A percentile compares a stretch with the other conserved stretches of the same genome.
phyloP scores from a whole-genome alignment of 1,140 invertebrate species.

The Trachymyrmex septentrionalis region DNA sequence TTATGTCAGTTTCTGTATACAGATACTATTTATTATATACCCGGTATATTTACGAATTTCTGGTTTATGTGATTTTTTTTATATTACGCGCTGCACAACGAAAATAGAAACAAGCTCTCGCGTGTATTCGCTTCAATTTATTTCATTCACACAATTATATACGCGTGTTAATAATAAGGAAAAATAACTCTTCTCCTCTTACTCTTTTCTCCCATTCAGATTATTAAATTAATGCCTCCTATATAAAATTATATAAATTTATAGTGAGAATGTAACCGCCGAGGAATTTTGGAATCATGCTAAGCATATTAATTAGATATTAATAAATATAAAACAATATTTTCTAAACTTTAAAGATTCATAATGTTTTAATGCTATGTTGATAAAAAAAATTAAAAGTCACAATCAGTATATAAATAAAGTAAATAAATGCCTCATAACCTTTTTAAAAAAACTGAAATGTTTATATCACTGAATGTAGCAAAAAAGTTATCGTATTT shows the following conservation, averaged over 20 bases:
- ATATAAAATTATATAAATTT: conserved; percentile 4
- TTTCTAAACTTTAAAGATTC: background rate
- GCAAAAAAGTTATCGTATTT: background rate
- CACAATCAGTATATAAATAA: background rate
- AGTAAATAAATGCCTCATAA: background rate
- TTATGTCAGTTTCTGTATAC: background rate
- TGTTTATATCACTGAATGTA: background rate
- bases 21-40: background rate
- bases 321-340: background rate
- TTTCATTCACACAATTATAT: background rate
- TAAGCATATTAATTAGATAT: background rate
- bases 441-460: background rate
- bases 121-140: background rate
- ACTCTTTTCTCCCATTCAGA: no score
- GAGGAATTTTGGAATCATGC: conserved; percentile 12
- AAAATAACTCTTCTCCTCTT: background rate
- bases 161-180: background rate
- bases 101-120: conserved; percentile 5
- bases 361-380: background rate
- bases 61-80: background rate
- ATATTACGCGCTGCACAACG: background rate
- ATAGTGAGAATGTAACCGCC: background rate
- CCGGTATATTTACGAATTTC: background rate
- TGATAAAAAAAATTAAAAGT: background rate
- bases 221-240: conserved; percentile 2